Conservation (phyloP, 2,797 vertebrate genomes). For the Triplophysa yarkandensis region DNA sequence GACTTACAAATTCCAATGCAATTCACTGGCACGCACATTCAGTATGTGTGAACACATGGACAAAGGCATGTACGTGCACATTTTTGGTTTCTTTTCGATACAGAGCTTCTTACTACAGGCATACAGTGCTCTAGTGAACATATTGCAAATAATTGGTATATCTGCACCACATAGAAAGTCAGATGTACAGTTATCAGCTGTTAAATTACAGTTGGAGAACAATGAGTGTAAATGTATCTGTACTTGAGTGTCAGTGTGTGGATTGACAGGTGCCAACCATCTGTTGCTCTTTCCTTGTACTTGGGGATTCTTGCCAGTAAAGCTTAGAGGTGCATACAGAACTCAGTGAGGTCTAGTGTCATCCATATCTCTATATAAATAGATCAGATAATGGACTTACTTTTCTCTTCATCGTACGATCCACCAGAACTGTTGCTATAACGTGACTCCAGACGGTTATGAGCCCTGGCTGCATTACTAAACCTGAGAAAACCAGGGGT, state of each 20-base stretch:
- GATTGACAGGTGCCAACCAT: conserved; percentile 17
- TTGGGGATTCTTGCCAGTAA: not conserved
- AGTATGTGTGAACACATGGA: conserved; percentile 14
- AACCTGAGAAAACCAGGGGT: conserved; percentile 71
- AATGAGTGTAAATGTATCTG: conserved; percentile 6
- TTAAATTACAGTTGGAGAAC: conserved; percentile 9
- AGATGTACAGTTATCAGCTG: conserved; percentile 18
- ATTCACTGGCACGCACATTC: conserved; percentile 21
- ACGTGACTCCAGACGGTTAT: conserved; percentile 94
- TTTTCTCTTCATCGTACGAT: conserved; percentile 97
- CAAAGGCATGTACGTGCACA: conserved; percentile 3
- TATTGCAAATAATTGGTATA: not conserved
- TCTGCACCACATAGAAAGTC: not conserved
- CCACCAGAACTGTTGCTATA: conserved; percentile 99
- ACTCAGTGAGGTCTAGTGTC: not conserved
- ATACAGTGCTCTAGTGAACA: not conserved
- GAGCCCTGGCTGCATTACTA: conserved; percentile 85
- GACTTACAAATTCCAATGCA: not conserved
- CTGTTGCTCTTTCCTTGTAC: conserved; percentile 21
- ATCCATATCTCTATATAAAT: not conserved
- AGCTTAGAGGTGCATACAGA: not conserved
- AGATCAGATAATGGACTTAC: conserved; percentile 74
- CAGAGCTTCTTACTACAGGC: not conserved
- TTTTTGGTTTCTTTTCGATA: not conserved
- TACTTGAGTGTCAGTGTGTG: not conserved